Percentiles rank a stretch among this genome's conserved stretches.
Evolutionary conservation across 2,797 vertebrate species (phyloP).

Genomic region (Chromobotia macracanthus): DNA sequence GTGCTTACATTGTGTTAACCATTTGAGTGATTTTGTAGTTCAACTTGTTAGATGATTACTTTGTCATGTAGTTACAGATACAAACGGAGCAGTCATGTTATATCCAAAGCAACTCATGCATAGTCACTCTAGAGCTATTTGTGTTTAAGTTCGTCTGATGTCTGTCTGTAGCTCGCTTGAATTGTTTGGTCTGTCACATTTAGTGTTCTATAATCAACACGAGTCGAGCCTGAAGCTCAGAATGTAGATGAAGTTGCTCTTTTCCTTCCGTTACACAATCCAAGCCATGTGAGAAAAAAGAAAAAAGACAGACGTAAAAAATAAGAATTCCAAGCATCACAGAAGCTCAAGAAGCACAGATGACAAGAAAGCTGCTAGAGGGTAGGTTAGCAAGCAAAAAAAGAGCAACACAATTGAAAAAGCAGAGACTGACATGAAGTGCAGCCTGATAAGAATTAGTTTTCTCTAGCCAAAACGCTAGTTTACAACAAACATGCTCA

Average conservation of each 20-base stretch:
- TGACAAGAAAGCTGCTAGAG: background rate
- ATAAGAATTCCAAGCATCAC: no score
- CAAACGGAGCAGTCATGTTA: background rate
- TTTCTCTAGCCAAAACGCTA: slow-evolving; percentile 60
- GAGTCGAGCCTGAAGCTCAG: slow-evolving; percentile 56
- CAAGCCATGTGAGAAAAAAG: slow-evolving; percentile 14
- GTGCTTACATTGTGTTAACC: background rate
- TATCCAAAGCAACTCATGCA: background rate
- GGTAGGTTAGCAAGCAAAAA: background rate
- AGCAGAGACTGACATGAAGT: slow-evolving; percentile 30
- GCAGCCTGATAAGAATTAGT: slow-evolving; percentile 32
- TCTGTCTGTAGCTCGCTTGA: slow-evolving; percentile 59
- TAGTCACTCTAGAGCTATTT: background rate
- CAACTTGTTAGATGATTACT: background rate
- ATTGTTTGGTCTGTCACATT: slow-evolving; percentile 68
- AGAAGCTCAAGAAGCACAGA: background rate
- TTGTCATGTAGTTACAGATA: background rate
- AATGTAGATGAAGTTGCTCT: slow-evolving; percentile 53
- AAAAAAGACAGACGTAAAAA: background rate
- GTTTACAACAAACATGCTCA: slow-evolving; percentile 56
- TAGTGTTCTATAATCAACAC: slow-evolving; percentile 55
- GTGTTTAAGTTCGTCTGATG: slow-evolving; percentile 72
- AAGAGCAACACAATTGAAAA: slow-evolving; percentile 22
- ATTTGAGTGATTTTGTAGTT: background rate
- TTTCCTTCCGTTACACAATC: slow-evolving; percentile 36